Base-by-base conservation (phyloP, 2,797 vertebrate genomes). In the Chelon labrosus region DNA sequence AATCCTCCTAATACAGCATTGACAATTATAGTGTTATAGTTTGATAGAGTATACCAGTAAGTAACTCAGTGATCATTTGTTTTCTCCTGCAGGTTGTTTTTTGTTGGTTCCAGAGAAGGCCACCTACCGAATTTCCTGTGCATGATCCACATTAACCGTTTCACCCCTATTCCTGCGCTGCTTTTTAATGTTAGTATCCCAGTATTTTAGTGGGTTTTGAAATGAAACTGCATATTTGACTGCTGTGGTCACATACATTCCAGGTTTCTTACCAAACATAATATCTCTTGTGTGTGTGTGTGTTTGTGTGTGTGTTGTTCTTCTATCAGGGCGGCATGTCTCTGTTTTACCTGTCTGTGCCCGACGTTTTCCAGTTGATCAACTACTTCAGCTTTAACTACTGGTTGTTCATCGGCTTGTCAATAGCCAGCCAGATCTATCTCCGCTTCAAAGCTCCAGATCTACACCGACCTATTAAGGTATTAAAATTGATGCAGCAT, bases 351-450 rank as follows among this genome's bases (percentile, higher is more conserved):
- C 85, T 96, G 55, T 92, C 88, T 0, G 95, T 96, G 38, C 89
- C 82, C 3, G 95, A 96, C 6, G 94, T 96, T 13, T 96, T 95
- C 82, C 94, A 88, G 76, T 84, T 96, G 47, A 96, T 96, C 75
- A 96, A 96, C 89, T 96, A 94, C 74, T 96, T 96, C 80, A 96
- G 96, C 82, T 96, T 96, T 75, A 96, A 95, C 68, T 96, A 96
- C 85, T 96, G 96, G 96, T 75, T 96, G 47, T 96, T 96, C 69
- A 95, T 96, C 5, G 95, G 96, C 60, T 79, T 96, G 64, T 96
- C 96, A 7, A 93, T 96, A 44, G 95, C 70, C 80, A 95, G 94
- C 73, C 95, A 73, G 83, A 95, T 96, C 55, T 96, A 96, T 88
- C 93, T 96, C 55, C 93, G 96, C 8, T 3, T 95, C 65, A 96